Conservation (phyloP, 2,797 vertebrate species). For the Rhinichthys osculus region DNA sequence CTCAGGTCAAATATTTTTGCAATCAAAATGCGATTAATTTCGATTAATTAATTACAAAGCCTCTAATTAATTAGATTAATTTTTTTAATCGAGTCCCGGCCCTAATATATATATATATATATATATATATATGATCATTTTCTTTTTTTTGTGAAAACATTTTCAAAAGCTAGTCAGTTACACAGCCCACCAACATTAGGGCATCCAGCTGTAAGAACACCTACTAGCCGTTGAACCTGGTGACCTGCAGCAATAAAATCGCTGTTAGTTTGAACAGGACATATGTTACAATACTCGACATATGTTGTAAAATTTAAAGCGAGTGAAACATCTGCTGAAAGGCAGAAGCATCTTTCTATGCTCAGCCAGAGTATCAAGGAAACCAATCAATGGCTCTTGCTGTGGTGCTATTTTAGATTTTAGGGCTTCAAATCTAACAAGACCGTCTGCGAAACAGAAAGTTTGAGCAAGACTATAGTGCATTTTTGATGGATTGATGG, state of each 20-base stretch:
- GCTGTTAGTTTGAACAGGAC: background rate
- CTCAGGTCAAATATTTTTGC: no score
- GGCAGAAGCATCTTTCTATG: background rate
- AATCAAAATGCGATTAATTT: no score
- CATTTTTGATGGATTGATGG: background rate
- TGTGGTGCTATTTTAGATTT: background rate
- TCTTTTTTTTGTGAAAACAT: background rate
- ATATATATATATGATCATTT: background rate
- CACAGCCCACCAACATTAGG: background rate
- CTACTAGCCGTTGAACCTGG: background rate
- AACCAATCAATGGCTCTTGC: slow-evolving; percentile 16
- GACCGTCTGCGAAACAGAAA: background rate
- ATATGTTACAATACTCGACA: background rate
- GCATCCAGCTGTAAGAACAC: background rate
- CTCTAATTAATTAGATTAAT: no score
- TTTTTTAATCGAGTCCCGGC: no score
- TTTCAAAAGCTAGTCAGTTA: background rate
- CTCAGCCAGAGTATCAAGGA: background rate
- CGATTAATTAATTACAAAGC: no score
- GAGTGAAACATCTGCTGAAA: slow-evolving; percentile 8
- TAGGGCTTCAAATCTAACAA: background rate
- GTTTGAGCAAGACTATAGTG: background rate
- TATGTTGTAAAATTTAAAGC: slow-evolving; percentile 21
- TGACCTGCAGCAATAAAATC: slow-evolving; percentile 1
- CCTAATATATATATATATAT: background rate